Evolutionary conservation across 2,797 vertebrate species (phyloP).

Genomic region (Mormyrus proboscirostris): DNA sequence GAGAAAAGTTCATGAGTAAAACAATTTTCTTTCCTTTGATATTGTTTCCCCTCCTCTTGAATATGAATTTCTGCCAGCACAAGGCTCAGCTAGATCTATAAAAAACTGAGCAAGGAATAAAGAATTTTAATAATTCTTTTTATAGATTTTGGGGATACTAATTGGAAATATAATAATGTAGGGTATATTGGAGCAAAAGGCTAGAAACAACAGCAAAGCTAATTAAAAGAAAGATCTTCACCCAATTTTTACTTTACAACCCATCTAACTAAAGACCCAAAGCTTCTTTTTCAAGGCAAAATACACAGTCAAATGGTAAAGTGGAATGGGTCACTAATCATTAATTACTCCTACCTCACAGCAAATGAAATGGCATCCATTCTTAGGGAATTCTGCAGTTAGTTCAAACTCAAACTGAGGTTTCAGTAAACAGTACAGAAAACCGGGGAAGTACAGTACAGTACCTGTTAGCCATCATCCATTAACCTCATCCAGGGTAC

Average conservation of each 20-base stretch:
- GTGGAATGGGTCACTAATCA: not conserved
- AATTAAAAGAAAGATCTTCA: constrained; percentile 12
- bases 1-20: not conserved
- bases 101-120: not conserved
- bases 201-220: not conserved
- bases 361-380: not conserved
- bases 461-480: not conserved
- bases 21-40: constrained; percentile 11
- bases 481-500: not conserved
- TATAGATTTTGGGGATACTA: constrained; percentile 17
- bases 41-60: not conserved
- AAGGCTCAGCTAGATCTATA: not conserved
- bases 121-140: constrained; percentile 2
- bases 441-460: not conserved
- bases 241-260: constrained; percentile 4
- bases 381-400: not conserved
- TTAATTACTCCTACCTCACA: not conserved
- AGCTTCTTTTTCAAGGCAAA: not conserved
- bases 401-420: not conserved
- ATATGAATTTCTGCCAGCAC: not conserved
- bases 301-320: not conserved
- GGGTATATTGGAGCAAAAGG: not conserved
- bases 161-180: constrained; percentile 17
- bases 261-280: constrained; percentile 1
- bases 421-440: not conserved